Evolutionary conservation across 2,797 vertebrate species (phyloP).

Genomic region (Pseudochromis fuscus): DNA sequence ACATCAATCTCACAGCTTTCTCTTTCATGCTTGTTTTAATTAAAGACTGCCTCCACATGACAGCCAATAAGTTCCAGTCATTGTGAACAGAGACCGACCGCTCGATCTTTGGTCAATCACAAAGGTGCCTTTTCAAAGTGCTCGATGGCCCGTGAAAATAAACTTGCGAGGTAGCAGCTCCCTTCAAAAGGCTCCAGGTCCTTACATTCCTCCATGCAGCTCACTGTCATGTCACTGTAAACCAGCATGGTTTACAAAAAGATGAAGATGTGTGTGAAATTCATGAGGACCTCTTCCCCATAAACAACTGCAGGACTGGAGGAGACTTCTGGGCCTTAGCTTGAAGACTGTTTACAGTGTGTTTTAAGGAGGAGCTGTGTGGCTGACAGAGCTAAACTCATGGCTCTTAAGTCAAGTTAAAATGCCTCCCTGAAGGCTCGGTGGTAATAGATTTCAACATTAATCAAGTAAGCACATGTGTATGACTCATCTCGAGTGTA

Average conservation of each 20-base stretch:
- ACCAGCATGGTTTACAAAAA: neutral
- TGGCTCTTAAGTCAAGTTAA: constrained; percentile 44
- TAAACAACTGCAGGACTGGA: neutral
- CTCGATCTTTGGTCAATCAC: constrained; percentile 61
- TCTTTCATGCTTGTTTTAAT: constrained; percentile 27
- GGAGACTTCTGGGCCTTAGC: neutral
- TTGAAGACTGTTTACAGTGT: neutral
- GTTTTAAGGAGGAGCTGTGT: neutral
- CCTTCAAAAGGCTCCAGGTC: constrained; percentile 33
- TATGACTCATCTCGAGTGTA: constrained; percentile 35
- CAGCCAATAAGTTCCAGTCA: constrained; percentile 65
- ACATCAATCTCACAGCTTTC: constrained; percentile 24
- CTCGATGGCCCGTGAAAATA: constrained; percentile 34
- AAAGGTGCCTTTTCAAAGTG: constrained; percentile 50
- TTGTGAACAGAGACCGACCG: constrained; percentile 47
- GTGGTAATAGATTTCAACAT: constrained; percentile 78
- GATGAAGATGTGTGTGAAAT: neutral
- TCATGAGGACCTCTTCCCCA: neutral
- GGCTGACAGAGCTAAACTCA: constrained; percentile 28
- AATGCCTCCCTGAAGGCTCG: constrained; percentile 72
- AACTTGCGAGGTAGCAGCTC: constrained; percentile 32
- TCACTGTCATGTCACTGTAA: constrained; percentile 49
- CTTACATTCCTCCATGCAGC: constrained; percentile 55
- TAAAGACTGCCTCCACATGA: constrained; percentile 51
- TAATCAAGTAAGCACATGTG: constrained; percentile 59